A percentile compares a stretch with the other conserved stretches of the same genome.
Conservation (phyloP, 2,797 vertebrate species). For the Sebastes steindachneri region DNA sequence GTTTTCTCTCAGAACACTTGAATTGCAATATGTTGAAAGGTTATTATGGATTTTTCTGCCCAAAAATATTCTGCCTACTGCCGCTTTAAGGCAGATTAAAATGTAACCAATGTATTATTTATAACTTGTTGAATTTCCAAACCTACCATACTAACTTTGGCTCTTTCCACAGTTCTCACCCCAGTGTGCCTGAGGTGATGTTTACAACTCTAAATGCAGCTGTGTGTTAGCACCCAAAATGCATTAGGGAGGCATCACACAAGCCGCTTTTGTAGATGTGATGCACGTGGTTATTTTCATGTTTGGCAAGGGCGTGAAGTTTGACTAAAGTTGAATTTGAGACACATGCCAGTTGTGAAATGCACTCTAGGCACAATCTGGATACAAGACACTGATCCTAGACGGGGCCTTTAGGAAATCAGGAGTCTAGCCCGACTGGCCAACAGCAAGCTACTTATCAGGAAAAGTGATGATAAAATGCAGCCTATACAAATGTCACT, state of each 20-base stretch:
- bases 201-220: conserved; percentile 11
- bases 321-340: not conserved
- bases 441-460: not conserved
- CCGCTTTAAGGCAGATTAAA: not conserved
- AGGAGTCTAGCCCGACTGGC: not conserved
- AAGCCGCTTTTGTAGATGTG: not conserved
- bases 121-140: not conserved
- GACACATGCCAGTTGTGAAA: not conserved
- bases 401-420: not conserved
- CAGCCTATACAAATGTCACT: not conserved
- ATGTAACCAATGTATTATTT: not conserved
- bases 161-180: not conserved
- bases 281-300: not conserved
- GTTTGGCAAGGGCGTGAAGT: not conserved
- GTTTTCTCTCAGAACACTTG: no score
- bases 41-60: not conserved
- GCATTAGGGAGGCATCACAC: not conserved
- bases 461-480: not conserved
- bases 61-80: not conserved
- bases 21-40: no score
- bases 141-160: not conserved
- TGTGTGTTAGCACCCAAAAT: not conserved
- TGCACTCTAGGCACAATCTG: not conserved
- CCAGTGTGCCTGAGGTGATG: not conserved
- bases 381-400: not conserved